phyloP scores from a whole-genome alignment of 2,113 vertebrate species.

The Rissa tridactyla region DNA sequence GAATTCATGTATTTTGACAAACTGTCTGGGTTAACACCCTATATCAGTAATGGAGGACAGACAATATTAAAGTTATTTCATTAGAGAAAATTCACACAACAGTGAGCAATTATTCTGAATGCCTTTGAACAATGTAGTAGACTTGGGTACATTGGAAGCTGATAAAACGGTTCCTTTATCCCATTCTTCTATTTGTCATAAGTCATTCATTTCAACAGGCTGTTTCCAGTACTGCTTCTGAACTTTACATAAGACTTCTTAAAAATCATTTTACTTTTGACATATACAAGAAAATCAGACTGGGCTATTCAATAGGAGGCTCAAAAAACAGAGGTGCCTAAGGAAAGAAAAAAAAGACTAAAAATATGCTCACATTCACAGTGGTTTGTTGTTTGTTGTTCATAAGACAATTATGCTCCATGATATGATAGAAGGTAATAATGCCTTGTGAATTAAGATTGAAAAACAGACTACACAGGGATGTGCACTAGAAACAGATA shows the following conservation, averaged over 20 bases:
- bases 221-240: background rate
- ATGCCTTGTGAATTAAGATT: background rate
- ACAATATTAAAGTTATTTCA: background rate
- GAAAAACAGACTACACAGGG: background rate
- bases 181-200: constrained; percentile 1
- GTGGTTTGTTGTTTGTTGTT: background rate
- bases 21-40: background rate
- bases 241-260: background rate
- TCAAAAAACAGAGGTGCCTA: background rate
- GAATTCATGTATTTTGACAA: background rate
- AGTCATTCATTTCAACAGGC: background rate
- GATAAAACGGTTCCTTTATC: constrained; percentile 37
- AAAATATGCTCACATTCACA: background rate
- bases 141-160: background rate
- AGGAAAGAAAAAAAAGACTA: background rate
- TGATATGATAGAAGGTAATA: background rate
- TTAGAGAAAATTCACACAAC: constrained; percentile 7
- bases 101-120: background rate
- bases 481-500: background rate
- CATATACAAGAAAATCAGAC: background rate
- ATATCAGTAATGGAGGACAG: background rate
- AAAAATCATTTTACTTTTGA: background rate
- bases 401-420: background rate
- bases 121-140: background rate
- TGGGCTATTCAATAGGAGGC: background rate